Evolutionary conservation across 2,113 vertebrate genomes (phyloP), one percentile per base, ranked within the genome.

Genomic region (Bubo bubo): DNA sequence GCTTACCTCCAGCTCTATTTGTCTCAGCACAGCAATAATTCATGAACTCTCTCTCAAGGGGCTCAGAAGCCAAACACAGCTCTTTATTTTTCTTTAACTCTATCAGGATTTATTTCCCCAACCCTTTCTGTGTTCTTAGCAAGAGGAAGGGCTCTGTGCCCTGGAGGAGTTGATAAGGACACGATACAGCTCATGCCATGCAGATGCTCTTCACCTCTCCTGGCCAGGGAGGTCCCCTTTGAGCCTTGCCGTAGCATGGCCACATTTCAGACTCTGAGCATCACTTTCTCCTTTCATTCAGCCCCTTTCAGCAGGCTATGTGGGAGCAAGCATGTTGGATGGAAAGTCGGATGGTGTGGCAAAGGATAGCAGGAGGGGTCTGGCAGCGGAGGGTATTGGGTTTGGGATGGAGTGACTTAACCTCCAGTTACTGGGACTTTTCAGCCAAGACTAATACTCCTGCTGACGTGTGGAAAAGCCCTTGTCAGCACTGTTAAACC

Each of bases 381-480:
- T 92, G 90, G 71, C 87, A 95, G 53, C 0, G 0, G 34, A 68
- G 17, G 43, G 19, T 35, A 19, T 60, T 87, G 37, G 84, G 74
- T 94, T 95, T 95, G 87, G 80, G 80, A 79, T 60, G n/a, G 58
- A 95, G 68, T 14, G 20, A 68, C 66, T 91, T 74, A 79, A 91
- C 39, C 81, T 94, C 43, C 53, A 79, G 43, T 52, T 87, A 56
- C 62, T 8, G 32, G 18, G 34, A 43, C 32, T 75, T 94, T 68
- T 75, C 62, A 73, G 87, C 87, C 95, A 96, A 96, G 73, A 79
- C 41, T 75, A 95, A 90, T 56, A 82, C 34, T 81, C 1, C 3
- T 72, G 56, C 35, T 91, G n/a, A 93, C 60, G 73, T 47, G 77
- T 81, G 60, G 93, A 96, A 96, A 94, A 95, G 89, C 60, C 66